phyloP scores from a whole-genome alignment of 2,797 vertebrate genomes.

The Sebastes matsubarae region DNA sequence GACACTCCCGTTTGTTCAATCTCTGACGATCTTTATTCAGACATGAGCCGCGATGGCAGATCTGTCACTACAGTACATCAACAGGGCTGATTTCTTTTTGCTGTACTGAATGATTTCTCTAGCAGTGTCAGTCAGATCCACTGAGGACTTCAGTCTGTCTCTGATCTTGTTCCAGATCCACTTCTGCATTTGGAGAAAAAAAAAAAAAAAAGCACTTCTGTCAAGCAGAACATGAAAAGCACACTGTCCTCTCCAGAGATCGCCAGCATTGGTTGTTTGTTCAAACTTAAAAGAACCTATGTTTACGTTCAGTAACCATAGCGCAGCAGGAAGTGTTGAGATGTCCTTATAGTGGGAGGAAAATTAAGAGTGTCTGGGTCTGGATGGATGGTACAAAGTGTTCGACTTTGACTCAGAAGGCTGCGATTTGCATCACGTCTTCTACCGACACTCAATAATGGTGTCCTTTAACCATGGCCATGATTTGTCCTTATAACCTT shows the following conservation, averaged over 20 bases:
- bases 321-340: background rate
- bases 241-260: constrained; percentile 42
- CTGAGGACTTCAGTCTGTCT: constrained; percentile 36
- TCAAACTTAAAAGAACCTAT: constrained; percentile 29
- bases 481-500: background rate
- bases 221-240: constrained; percentile 47
- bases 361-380: background rate
- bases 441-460: background rate
- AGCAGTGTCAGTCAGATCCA: constrained; percentile 40
- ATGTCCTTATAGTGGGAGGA: background rate
- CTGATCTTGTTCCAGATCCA: constrained; percentile 55
- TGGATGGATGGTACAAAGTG: background rate
- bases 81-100: background rate
- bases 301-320: constrained; percentile 8
- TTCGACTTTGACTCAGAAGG: background rate
- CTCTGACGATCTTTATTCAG: constrained; percentile 16
- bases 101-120: constrained; percentile 15
- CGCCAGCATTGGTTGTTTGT: constrained; percentile 33
- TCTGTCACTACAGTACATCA: constrained; percentile 19
- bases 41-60: constrained; percentile 3
- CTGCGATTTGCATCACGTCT: background rate
- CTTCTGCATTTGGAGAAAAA: constrained; percentile 34
- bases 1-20: constrained; percentile 1
- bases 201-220: constrained; percentile 12
- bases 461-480: background rate